phyloP scores from a whole-genome alignment of 1,140 invertebrate genomes.

The Diabrotica virgifera region DNA sequence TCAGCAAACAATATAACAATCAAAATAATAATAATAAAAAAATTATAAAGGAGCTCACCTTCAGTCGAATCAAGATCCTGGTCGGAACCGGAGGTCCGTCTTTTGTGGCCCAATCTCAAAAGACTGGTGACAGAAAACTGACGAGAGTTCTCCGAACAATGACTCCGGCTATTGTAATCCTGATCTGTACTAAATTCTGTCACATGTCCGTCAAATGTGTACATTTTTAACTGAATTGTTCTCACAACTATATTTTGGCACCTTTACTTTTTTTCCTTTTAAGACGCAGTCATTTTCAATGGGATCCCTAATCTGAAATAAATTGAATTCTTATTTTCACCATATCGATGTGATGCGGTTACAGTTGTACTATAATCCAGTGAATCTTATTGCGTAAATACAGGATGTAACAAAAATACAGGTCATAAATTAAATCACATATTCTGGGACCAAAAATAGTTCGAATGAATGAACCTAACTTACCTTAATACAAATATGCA shows the following conservation, averaged over 20 bases:
- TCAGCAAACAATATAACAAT: background rate
- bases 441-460: no score
- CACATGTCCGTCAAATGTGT: conserved; percentile 27
- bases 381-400: no score
- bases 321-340: no score
- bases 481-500: no score
- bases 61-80: conserved; percentile 31
- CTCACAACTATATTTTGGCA: background rate
- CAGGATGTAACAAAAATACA: no score
- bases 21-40: conserved; percentile 17
- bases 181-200: conserved; percentile 21
- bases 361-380: no score
- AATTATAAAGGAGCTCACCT: conserved; percentile 23
- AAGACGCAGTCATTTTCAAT: background rate
- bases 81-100: conserved; percentile 29
- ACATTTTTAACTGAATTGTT: conserved; percentile 18
- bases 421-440: no score
- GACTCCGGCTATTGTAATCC: conserved; percentile 20
- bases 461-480: no score
- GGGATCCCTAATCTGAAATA: no score
- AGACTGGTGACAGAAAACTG: conserved; percentile 44
- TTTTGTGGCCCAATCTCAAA: conserved; percentile 36
- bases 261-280: conserved; percentile 7
- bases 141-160: conserved; percentile 30
- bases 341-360: no score